Base-by-base conservation (phyloP, 2,113 vertebrate species). In the Sigmodon hispidus region DNA sequence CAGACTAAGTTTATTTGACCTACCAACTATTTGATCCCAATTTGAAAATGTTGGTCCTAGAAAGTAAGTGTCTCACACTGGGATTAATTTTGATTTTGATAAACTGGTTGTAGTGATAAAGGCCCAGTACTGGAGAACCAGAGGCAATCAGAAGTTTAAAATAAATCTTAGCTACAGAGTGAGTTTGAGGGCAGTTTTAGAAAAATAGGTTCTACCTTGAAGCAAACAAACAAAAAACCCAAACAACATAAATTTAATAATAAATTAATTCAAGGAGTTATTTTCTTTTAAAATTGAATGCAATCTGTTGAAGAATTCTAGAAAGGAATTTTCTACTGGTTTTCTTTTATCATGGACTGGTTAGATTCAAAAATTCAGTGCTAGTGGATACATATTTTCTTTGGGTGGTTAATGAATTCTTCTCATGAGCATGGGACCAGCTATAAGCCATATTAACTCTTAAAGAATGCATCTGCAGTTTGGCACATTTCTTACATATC, bases 201-300 rank as follows among this genome's bases (percentile, higher is more conserved):
- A 21, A 55, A n/a, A 31, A 52, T 36, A n/a, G 50, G 55, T 4
- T 19, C 5, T 79, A 52, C 29, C 76, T 76, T 26, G 48, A 55
- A 36, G 55, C 31, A 36, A 52, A 75, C 52, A 3, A 36, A 79
- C 31, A 36, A 52, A 75, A 79, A 3, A 79, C 34, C 5, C 15
- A 36, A 31, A 90, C 26, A 36, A 83, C 65, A 61, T 96, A 75
- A 22, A 45, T 86, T 92, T 75, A 87, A 79, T 72, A 61, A 59
- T 16, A 92, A 94, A 40, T 81, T 65, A 83, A 93, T 43, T n/a
- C 15, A n/a, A 26, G 29, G 40, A 87, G 36, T 57, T 94, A 45
- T 70, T 95, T 96, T 93, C 40, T 65, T 95, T 96, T 95, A 65
- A 65, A 50, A 50, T 70, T 75, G 52, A 81, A 61, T 72, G 7